Conservation (phyloP, 2,113 vertebrate species). For the Struthidea cinerea region DNA sequence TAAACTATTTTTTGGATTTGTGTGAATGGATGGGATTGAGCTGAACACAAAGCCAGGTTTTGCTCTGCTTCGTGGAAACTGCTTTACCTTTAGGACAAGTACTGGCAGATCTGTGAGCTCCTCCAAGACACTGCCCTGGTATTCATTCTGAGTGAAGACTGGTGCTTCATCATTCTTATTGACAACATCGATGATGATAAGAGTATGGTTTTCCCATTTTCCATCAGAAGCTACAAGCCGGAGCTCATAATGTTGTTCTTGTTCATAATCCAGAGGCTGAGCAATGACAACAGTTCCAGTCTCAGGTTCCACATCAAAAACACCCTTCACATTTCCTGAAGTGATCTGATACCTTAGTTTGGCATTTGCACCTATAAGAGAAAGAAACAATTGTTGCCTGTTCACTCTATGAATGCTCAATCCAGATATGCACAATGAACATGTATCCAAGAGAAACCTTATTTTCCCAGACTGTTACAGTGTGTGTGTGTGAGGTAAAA, state of each 20-base stretch:
- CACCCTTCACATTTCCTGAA: constrained; percentile 80
- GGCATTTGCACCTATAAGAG: constrained; percentile 79
- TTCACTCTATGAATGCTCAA: not conserved
- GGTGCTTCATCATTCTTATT: constrained; percentile 89
- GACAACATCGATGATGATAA: constrained; percentile 75
- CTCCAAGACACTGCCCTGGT: constrained; percentile 77
- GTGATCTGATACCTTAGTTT: constrained; percentile 88
- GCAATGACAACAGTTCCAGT: constrained; percentile 81
- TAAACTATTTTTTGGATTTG: not conserved
- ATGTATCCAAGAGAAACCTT: not conserved
- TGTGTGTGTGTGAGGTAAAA: not conserved
- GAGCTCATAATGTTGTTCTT: constrained; percentile 77
- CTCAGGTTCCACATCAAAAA: constrained; percentile 87
- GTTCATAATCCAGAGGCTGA: constrained; percentile 85
- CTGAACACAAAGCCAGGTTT: not conserved
- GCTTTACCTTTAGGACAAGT: constrained; percentile 79
- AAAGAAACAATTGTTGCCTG: not conserved
- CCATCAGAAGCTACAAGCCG: constrained; percentile 85
- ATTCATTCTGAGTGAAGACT: constrained; percentile 80
- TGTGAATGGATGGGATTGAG: not conserved
- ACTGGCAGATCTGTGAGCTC: constrained; percentile 79
- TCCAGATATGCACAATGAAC: not conserved
- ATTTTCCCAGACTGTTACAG: not conserved
- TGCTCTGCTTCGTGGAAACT: not conserved
- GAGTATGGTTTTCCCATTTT: constrained; percentile 88